Percentiles rank a stretch among this genome's conserved stretches.
Conservation (phyloP, 2,797 vertebrate species). For the Rhinophrynus dorsalis region DNA sequence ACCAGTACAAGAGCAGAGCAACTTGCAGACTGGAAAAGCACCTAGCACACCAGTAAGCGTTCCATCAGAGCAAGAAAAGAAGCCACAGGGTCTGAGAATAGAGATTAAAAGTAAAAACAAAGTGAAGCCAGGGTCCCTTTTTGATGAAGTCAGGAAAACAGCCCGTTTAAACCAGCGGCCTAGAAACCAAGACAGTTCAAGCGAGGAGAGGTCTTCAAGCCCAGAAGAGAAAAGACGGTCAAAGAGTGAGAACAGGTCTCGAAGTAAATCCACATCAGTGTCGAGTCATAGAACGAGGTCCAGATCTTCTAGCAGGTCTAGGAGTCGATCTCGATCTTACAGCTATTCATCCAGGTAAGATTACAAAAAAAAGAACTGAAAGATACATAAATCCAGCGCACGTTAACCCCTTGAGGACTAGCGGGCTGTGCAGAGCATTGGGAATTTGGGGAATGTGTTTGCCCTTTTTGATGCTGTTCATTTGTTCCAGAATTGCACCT, state of each 20-base stretch:
- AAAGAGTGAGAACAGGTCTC: conserved; percentile 70
- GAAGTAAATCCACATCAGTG: conserved; percentile 79
- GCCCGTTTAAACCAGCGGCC: conserved; percentile 91
- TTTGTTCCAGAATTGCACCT: no score
- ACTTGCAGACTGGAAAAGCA: conserved; percentile 53
- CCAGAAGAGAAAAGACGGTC: conserved; percentile 71
- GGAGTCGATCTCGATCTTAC: conserved; percentile 84
- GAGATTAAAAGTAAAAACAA: conserved; percentile 94
- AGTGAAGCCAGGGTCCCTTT: conserved; percentile 92
- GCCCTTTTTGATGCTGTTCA: no score
- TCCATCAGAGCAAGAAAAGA: conserved; percentile 63
- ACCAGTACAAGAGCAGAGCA: conserved; percentile 81
- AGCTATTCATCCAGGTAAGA: conserved; percentile 86
- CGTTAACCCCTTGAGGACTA: no score
- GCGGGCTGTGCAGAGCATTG: no score
- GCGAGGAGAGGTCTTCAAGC: conserved; percentile 82
- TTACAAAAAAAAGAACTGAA: no score
- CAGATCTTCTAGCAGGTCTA: conserved; percentile 82
- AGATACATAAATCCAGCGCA: no score
- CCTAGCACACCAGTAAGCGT: conserved; percentile 51
- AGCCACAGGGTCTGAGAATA: conserved; percentile 82
- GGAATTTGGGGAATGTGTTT: no score
- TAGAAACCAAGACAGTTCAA: conserved; percentile 92
- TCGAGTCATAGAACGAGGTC: conserved; percentile 82
- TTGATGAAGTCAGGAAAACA: conserved; percentile 96